A percentile compares a stretch with the other conserved stretches of the same genome.
These are phyloP conservation scores for Lithobates pipiens DNA, from an alignment of 2,797 vertebrate genomes.

Conservation along the genomic window DNA sequence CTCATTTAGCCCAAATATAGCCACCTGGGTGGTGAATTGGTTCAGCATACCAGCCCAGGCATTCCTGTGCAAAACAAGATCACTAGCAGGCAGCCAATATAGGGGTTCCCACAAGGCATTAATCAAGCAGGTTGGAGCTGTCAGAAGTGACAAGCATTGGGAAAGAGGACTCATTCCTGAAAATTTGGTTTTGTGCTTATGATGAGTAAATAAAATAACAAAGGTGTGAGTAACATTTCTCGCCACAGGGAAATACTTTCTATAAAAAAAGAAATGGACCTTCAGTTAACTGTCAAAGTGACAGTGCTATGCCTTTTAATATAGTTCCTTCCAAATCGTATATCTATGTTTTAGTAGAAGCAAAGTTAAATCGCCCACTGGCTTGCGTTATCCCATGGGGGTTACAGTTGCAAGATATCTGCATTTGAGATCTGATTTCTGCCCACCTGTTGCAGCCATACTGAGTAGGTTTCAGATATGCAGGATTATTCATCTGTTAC, in stretches of 20 bases:
- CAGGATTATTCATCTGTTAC: background rate
- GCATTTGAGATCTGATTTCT: background rate
- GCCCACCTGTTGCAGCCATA: background rate
- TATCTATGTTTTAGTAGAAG: background rate
- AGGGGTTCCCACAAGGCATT: slow-evolving; percentile 85
- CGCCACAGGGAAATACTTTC: background rate
- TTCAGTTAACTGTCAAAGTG: background rate
- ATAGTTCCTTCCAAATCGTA: background rate
- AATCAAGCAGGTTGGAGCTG: slow-evolving; percentile 87
- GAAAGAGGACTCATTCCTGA: slow-evolving; percentile 67
- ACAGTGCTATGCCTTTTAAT: background rate
- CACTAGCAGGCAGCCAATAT: slow-evolving; percentile 86
- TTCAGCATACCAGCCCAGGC: slow-evolving; percentile 86
- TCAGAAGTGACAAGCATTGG: slow-evolving; percentile 82
- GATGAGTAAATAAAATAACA: slow-evolving; percentile 35
- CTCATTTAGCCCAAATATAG: slow-evolving; percentile 97
- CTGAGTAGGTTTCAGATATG: background rate
- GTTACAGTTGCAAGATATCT: background rate
- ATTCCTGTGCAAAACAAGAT: slow-evolving; percentile 84
- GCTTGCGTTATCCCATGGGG: background rate
- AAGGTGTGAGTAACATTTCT: background rate
- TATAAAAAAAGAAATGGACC: background rate
- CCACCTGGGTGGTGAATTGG: slow-evolving; percentile 93
- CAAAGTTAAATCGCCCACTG: background rate
- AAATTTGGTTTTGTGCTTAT: slow-evolving; percentile 52